These are phyloP conservation scores for Drosophila quadrilineata DNA, from an alignment of 1,140 invertebrate species.

Conservation along the genomic window DNA sequence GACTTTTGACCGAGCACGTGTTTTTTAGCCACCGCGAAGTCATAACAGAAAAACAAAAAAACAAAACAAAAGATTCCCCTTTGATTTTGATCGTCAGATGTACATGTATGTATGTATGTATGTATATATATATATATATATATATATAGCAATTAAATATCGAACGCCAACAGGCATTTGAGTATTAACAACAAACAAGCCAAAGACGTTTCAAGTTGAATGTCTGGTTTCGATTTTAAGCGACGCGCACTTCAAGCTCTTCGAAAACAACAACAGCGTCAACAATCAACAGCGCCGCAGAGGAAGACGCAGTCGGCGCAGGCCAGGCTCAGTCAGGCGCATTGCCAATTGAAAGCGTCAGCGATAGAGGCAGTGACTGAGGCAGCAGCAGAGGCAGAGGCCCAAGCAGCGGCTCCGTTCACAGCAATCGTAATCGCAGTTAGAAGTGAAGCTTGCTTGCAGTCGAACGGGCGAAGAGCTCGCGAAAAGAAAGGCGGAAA, in stretches of 20 bases:
- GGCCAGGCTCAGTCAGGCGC: slow-evolving; percentile 25
- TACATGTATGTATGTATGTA: no score
- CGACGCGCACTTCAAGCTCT: neutral
- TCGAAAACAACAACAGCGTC: neutral
- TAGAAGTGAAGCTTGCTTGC: slow-evolving; percentile 18
- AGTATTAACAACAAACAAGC: neutral
- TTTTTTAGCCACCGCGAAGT: neutral
- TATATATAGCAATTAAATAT: slow-evolving; percentile 15
- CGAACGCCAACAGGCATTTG: slow-evolving; percentile 1
- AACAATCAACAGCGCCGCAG: neutral
- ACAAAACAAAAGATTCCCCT: neutral
- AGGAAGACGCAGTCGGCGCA: neutral
- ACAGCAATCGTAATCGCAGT: slow-evolving; percentile 5
- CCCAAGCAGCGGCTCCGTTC: neutral
- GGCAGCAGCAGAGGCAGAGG: neutral
- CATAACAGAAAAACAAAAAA: no score
- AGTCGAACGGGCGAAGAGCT: slow-evolving; percentile 9
- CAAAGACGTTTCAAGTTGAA: slow-evolving; percentile 25
- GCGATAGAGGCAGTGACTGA: neutral
- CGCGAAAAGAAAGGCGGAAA: neutral
- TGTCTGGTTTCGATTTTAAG: slow-evolving; percentile 23
- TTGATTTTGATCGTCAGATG: no score
- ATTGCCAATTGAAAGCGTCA: slow-evolving; percentile 2
- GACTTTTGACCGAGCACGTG: slow-evolving; percentile 20
- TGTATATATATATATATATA: no score